Conservation (phyloP, 2,797 vertebrate genomes). For the Tachyglossus aculeatus region DNA sequence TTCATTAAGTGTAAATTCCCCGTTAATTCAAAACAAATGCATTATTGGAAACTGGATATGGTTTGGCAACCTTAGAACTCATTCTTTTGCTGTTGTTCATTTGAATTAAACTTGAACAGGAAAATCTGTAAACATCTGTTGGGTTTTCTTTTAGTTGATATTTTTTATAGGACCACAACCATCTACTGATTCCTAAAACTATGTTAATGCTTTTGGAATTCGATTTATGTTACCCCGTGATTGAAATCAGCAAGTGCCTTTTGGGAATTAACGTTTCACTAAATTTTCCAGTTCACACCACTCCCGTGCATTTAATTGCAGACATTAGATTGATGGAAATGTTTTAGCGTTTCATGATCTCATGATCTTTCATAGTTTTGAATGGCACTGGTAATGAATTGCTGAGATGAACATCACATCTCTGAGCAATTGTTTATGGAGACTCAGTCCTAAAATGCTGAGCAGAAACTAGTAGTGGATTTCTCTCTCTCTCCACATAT, state of each 20-base stretch:
- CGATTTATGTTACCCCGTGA: constrained; percentile 25
- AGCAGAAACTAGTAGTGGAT: constrained; percentile 33
- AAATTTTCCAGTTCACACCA: constrained; percentile 29
- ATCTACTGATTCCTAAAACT: constrained; percentile 1
- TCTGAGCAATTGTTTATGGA: constrained; percentile 64
- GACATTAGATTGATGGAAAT: constrained; percentile 47
- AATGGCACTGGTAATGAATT: constrained; percentile 56
- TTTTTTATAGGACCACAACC: background rate
- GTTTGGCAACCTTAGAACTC: constrained; percentile 23
- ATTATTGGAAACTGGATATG: constrained; percentile 41
- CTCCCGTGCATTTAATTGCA: constrained; percentile 45
- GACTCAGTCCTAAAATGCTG: constrained; percentile 47
- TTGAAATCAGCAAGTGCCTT: constrained; percentile 33
- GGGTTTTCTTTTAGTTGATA: constrained; percentile 31
- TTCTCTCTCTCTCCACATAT: too few relatives aligned
- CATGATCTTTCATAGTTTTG: constrained; percentile 50
- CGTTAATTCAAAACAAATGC: constrained; percentile 64
- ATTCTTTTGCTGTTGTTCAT: constrained; percentile 32
- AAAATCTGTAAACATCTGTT: constrained; percentile 39
- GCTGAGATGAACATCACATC: constrained; percentile 49
- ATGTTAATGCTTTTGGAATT: constrained; percentile 9
- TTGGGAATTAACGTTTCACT: constrained; percentile 48
- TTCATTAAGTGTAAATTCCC: constrained; percentile 52
- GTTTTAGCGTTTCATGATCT: constrained; percentile 36
- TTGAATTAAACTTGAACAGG: constrained; percentile 36